phyloP scores from a whole-genome alignment of 2,888 invertebrate species.

The Ormyrus nitidulus region DNA sequence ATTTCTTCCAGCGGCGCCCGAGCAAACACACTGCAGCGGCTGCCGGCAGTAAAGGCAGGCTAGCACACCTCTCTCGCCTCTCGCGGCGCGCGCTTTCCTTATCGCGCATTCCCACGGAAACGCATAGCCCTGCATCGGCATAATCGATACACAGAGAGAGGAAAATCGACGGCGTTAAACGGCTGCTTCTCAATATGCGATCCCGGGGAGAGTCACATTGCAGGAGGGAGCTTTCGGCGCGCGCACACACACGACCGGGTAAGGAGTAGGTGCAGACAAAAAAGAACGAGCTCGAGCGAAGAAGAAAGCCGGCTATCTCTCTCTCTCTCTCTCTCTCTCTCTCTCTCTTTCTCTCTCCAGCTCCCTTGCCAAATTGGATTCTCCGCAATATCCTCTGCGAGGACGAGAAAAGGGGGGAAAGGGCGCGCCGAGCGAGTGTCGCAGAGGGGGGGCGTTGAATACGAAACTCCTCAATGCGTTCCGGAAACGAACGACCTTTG shows the following conservation, averaged over 20 bases:
- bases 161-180: conserved; percentile 13
- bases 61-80: too few species aligned
- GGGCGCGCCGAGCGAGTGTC: conserved; percentile 9
- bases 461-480: conserved; percentile 46
- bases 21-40: neutral
- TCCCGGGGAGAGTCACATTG: neutral
- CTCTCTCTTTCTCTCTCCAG: conserved; percentile 1
- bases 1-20: too few species aligned
- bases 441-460: conserved; percentile 27
- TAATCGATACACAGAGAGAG: neutral
- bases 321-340: conserved; percentile 7
- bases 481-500: conserved; percentile 49
- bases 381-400: conserved; percentile 45
- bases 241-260: too few species aligned
- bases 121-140: neutral
- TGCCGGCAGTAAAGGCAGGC: too few species aligned
- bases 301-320: conserved; percentile 12
- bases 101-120: neutral
- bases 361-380: conserved; percentile 49
- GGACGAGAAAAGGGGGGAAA: conserved; percentile 2
- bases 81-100: neutral
- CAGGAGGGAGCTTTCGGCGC: too few species aligned
- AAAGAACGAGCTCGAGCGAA: neutral
- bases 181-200: neutral
- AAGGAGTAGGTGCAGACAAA: neutral